These are phyloP conservation scores for Tipula confusa DNA, from an alignment of 2,888 invertebrate species.

Conservation along the genomic window DNA sequence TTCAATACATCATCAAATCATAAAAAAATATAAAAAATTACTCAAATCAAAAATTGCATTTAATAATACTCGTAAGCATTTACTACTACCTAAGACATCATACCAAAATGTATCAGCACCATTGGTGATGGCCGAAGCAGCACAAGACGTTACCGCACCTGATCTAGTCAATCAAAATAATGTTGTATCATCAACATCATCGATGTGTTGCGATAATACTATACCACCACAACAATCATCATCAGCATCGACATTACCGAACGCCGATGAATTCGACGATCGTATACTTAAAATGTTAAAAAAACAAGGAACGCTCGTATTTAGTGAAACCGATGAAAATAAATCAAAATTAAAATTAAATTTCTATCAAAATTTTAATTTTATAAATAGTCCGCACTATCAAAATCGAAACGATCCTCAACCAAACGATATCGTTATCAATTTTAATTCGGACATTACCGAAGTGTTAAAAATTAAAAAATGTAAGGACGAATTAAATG, in stretches of 20 bases:
- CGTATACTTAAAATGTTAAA: slow-evolving; percentile 15
- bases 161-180: slow-evolving; percentile 26
- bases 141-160: background rate
- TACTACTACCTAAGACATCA: background rate
- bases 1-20: background rate
- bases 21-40: slow-evolving; percentile 27
- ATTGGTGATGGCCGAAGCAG: background rate
- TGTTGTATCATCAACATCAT: background rate
- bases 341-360: background rate
- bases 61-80: background rate
- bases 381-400: background rate
- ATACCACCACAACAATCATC: background rate
- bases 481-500: background rate
- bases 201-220: background rate
- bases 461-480: slow-evolving; percentile 44
- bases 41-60: slow-evolving; percentile 12
- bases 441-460: slow-evolving; percentile 47
- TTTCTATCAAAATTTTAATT: background rate
- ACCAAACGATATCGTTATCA: slow-evolving; percentile 45
- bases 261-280: background rate
- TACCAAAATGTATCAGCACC: background rate
- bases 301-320: slow-evolving; percentile 28
- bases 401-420: slow-evolving; percentile 35
- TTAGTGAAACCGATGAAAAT: slow-evolving; percentile 20
- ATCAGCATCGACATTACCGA: background rate